phyloP scores from a whole-genome alignment of 2,888 invertebrate species.

The Galerucella calmariensis region DNA sequence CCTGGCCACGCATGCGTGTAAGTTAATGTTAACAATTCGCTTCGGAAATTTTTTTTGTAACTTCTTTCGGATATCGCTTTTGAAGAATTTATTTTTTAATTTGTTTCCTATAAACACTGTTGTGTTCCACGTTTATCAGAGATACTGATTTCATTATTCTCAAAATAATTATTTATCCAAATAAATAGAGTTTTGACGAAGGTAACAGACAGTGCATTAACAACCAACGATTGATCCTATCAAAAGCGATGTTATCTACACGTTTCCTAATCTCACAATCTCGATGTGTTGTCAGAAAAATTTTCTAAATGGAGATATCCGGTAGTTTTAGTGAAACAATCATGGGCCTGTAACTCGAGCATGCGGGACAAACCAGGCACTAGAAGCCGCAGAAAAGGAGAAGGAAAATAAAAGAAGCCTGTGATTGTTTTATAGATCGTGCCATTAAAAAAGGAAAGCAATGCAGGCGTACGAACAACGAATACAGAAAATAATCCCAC shows the following conservation, averaged over 20 bases:
- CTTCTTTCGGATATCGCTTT: too few relatives aligned
- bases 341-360: slow-evolving; percentile 41
- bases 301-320: slow-evolving; percentile 51
- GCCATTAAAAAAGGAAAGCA: slow-evolving; percentile 48
- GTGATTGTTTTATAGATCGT: slow-evolving; percentile 46
- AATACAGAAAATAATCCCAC: slow-evolving; percentile 45
- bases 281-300: slow-evolving; percentile 28
- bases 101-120: too few relatives aligned
- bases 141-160: not conserved
- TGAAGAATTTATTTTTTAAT: too few relatives aligned
- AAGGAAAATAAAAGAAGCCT: slow-evolving; percentile 41
- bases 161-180: not conserved
- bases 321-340: slow-evolving; percentile 43
- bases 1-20: too few relatives aligned
- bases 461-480: slow-evolving; percentile 35
- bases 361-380: slow-evolving; percentile 36
- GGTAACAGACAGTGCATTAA: slow-evolving; percentile 14
- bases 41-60: too few relatives aligned
- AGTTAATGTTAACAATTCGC: too few relatives aligned
- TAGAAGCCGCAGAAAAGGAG: slow-evolving; percentile 29
- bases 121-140: too few relatives aligned
- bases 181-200: slow-evolving; percentile 1
- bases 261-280: slow-evolving; percentile 30
- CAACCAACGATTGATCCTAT: slow-evolving; percentile 26
- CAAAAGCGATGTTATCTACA: slow-evolving; percentile 28